These are phyloP conservation scores for Tipula unca DNA, from an alignment of 2,888 invertebrate genomes.

Conservation along the genomic window DNA sequence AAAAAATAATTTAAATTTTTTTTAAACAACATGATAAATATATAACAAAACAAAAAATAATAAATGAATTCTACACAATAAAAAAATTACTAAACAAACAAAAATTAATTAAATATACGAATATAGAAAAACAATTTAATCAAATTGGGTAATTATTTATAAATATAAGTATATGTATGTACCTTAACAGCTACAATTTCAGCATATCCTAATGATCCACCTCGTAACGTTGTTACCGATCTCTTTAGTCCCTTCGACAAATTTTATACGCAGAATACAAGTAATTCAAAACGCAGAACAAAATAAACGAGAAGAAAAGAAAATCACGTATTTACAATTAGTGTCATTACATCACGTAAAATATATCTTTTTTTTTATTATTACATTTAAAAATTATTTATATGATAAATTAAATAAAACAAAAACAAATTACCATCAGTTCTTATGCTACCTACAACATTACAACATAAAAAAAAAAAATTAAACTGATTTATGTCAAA, in stretches of 20 bases:
- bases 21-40: background rate
- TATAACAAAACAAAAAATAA: background rate
- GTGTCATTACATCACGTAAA: conserved; percentile 15
- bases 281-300: background rate
- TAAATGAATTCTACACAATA: background rate
- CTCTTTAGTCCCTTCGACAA: conserved; percentile 73
- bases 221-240: conserved; percentile 84
- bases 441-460: background rate
- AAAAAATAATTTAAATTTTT: background rate
- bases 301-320: background rate
- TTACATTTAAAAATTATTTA: background rate
- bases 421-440: background rate
- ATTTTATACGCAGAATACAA: background rate
- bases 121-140: too few species aligned
- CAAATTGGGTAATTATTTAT: conserved; percentile 19
- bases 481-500: background rate
- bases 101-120: background rate
- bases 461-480: background rate
- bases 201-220: conserved; percentile 80
- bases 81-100: background rate
- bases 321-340: conserved; percentile 16
- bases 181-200: conserved; percentile 98
- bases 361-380: background rate
- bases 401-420: background rate
- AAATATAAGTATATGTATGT: conserved; percentile 35